Conservation (phyloP, 2,113 vertebrate genomes). For the Arenaria interpres region DNA sequence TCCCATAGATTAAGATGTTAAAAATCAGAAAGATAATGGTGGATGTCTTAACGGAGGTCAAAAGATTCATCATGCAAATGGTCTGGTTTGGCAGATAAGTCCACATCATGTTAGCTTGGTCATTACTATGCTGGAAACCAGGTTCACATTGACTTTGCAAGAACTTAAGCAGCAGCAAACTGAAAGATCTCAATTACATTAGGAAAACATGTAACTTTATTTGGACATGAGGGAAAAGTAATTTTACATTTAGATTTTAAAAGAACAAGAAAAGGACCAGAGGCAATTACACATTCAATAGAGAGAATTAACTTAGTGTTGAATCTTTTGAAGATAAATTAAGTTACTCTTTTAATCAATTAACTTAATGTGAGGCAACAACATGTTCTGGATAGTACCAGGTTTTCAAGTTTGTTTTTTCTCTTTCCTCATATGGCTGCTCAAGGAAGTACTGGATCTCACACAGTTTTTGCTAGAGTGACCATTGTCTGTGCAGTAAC, state of each 20-base stretch:
- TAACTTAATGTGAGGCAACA: not conserved
- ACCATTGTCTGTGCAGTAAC: not conserved
- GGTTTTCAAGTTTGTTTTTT: not conserved
- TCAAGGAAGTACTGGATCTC: not conserved
- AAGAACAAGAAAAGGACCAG: not conserved
- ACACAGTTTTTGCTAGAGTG: not conserved
- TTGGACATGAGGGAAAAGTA: not conserved
- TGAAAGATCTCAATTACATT: not conserved
- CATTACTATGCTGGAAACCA: not conserved
- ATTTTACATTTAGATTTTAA: not conserved
- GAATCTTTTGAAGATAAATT: not conserved
- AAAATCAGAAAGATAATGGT: not conserved
- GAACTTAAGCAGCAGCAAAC: not conserved
- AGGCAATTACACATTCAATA: not conserved
- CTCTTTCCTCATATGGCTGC: not conserved
- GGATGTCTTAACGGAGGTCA: not conserved
- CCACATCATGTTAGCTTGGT: not conserved
- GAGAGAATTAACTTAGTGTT: not conserved
- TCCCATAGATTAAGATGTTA: not conserved
- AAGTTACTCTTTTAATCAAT: not conserved
- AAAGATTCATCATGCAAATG: not conserved
- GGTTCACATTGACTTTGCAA: rapidly evolving
- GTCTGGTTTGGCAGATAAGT: not conserved
- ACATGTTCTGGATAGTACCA: not conserved
- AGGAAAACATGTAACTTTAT: not conserved